Base-by-base conservation (phyloP, 2,113 vertebrate genomes). In the Atrichornis clamosus region DNA sequence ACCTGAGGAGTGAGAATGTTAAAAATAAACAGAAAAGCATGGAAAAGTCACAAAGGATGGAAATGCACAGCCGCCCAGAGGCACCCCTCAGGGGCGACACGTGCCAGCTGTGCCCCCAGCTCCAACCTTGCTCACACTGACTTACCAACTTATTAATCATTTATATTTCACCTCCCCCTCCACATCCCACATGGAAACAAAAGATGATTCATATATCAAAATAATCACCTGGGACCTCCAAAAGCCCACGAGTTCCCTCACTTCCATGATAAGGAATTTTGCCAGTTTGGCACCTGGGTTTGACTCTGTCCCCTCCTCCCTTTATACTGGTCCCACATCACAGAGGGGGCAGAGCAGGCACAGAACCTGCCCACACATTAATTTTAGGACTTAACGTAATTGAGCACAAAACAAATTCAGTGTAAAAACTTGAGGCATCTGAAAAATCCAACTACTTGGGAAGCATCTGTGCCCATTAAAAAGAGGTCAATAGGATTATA, bases 151-250 rank as follows among this genome's bases (percentile, higher is more conserved):
- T 32, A 59, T 77, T 52, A 7, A 93, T 84, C 79, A 75, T 35
- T 89, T 69, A 2, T 53, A 58, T 44, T 92, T 81, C 73, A 72
- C 88, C 69, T 81, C 95, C 95, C 73, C 63, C 89, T 89, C 63
- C 75, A 59, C 92, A 63, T 90, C 90, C 95, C 83, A 89, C 86
- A 2, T 65, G 65, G 91, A 81, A 94, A 96, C 72, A 89, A 87
- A 92, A 50, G 79, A 87, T 90, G 95, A 96, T 87, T 97, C 94
- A 95, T 26, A 21, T 44, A 70, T n/a, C 68, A 67, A 52, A 92
- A 93, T 87, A 70, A 92, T 89, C 84, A 88, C 73, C 68, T 7
- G 15, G 76, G 83, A 81, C 91, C 60, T 95, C 84, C 5, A 28
- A 59, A 69, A 92, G 75, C 86, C 89, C 83, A 92, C 6, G 0